Evolutionary conservation across 2,797 vertebrate species (phyloP), one percentile per base, ranked within the genome.

Genomic region (Erethizon dorsatum): DNA sequence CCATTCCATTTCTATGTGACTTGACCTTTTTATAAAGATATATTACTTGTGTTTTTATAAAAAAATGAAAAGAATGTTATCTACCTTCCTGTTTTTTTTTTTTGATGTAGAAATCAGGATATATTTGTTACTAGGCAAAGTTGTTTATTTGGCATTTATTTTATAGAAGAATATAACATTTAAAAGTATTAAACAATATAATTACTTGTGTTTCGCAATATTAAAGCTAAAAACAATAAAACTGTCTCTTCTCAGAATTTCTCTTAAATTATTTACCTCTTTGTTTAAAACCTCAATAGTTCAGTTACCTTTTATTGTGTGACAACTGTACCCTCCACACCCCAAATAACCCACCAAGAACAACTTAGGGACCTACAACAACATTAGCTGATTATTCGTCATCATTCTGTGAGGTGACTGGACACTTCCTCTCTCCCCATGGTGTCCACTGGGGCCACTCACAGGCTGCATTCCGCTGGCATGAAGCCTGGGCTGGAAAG

Each of bases 161-260:
- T 71, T 47, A 80, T 26, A 24, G 13, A 31, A 83, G 9, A 94
- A 50, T 1, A 52, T 22, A 89, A 54, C 47, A 50, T 88, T 63
- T n/a, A 61, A 79, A 54, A 26, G 50, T 2, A 26, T 50, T 71
- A 85, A 93, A 78, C 18, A n/a, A n/a, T 61, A 93, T 59, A 56
- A 75, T 92, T 41, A 73, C 10, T 94, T 83, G 41, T 41, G 10
- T 91, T 86, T 94, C 67, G 12, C n/a, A 78, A 84, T 75, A 90
- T 80, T n/a, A 37, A 73, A 73, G 31, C 31, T 41, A 28, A 86
- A 90, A 88, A 41, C 31, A 54, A 2, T 41, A 52, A 28, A 78
- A 56, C 5, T 45, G 5, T 50, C 3, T n/a, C 18, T 59, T 86
- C 52, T 71, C 24, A 78, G 31, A 5, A 9, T 78, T 13, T 63